Evolutionary conservation across 2,113 vertebrate species (phyloP).

Genomic region (Grus americana): DNA sequence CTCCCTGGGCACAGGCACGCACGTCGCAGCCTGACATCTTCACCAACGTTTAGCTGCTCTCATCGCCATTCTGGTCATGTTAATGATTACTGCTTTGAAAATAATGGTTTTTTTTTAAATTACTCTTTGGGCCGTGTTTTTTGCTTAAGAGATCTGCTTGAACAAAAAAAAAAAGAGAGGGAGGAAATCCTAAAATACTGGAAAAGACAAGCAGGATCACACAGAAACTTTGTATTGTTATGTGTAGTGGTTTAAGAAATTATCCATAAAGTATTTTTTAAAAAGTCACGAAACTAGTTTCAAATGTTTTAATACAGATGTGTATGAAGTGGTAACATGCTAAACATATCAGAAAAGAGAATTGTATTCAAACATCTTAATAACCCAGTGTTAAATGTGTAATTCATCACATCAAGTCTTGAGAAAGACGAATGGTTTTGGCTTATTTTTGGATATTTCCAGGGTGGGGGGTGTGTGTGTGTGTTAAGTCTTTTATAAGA

Average conservation of each 20-base stretch:
- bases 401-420: neutral
- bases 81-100: neutral
- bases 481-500: neutral
- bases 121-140: neutral
- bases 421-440: neutral
- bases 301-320: neutral
- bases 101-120: too few species aligned
- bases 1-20: neutral
- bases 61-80: neutral
- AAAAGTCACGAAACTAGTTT: neutral
- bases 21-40: neutral
- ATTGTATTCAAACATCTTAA: neutral
- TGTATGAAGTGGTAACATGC: neutral
- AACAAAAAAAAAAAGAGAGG: neutral
- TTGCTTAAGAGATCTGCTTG: neutral
- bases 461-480: too few species aligned
- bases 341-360: neutral
- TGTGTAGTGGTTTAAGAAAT: neutral
- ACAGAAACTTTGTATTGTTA: neutral
- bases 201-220: neutral
- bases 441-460: neutral
- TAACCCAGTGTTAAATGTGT: neutral
- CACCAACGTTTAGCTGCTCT: neutral
- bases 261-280: neutral
- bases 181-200: neutral